Evolutionary conservation across 2,113 vertebrate genomes (phyloP).

Genomic region (Pipra filicauda): DNA sequence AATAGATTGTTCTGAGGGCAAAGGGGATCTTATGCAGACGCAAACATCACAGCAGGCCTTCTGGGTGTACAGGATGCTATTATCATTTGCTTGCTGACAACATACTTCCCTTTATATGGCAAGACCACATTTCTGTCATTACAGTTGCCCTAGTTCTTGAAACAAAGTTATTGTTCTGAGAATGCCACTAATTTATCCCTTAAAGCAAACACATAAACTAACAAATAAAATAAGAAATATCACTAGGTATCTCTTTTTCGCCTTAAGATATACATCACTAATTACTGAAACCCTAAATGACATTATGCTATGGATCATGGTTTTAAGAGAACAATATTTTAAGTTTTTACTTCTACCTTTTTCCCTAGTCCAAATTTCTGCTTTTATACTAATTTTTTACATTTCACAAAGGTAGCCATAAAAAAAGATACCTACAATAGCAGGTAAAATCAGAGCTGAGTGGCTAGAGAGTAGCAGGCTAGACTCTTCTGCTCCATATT

Average conservation of each 20-base stretch:
- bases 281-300: not conserved
- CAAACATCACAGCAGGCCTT: slow-evolving; percentile 20
- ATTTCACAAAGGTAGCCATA: not conserved
- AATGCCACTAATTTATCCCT: slow-evolving; percentile 55
- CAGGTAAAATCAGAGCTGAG: not conserved
- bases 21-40: slow-evolving; percentile 3
- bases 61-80: slow-evolving; percentile 33
- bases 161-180: slow-evolving; percentile 46
- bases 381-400: not conserved
- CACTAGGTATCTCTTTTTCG: not conserved
- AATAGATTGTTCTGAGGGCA: not conserved
- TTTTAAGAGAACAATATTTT: not conserved
- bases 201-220: slow-evolving; percentile 61
- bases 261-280: slow-evolving; percentile 12
- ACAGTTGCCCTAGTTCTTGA: slow-evolving; percentile 44
- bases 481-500: not conserved
- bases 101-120: slow-evolving; percentile 1
- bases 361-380: not conserved
- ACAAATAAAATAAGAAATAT: slow-evolving; percentile 6
- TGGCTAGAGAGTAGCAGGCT: not conserved
- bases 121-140: slow-evolving; percentile 44
- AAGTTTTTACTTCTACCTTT: not conserved
- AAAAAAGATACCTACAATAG: not conserved
- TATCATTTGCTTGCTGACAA: slow-evolving; percentile 36
- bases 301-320: not conserved